phyloP scores from a whole-genome alignment of 1,140 invertebrate genomes.

The Zophobas morio region DNA sequence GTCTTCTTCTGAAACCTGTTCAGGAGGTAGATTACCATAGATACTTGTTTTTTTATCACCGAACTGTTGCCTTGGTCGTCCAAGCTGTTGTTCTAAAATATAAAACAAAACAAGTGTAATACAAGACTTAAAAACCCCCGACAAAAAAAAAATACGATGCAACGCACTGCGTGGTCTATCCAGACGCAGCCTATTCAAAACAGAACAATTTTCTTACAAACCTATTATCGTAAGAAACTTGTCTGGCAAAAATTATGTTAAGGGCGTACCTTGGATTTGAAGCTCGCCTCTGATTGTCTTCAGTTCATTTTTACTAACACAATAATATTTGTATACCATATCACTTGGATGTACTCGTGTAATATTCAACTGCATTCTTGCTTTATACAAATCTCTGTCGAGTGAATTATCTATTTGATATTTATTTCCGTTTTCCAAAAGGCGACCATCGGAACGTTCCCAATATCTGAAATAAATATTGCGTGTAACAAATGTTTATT shows the following conservation, averaged over 20 bases:
- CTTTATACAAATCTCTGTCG: conserved; percentile 63
- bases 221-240: too few species aligned
- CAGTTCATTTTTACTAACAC: conserved; percentile 87
- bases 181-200: too few species aligned
- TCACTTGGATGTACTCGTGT: conserved; percentile 77
- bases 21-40: conserved; percentile 73
- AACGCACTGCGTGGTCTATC: too few species aligned
- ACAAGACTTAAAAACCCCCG: neutral
- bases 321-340: conserved; percentile 81
- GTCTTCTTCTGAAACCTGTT: conserved; percentile 72
- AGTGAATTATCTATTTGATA: conserved; percentile 76
- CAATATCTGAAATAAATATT: conserved; percentile 74
- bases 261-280: conserved; percentile 77
- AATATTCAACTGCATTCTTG: conserved; percentile 84
- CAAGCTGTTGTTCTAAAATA: conserved; percentile 61
- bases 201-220: too few species aligned
- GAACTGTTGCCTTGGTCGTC: conserved; percentile 58
- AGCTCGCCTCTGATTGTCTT: conserved; percentile 84
- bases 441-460: conserved; percentile 84
- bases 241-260: neutral
- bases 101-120: neutral
- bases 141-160: too few species aligned
- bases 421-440: conserved; percentile 79
- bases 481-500: conserved; percentile 5
- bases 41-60: conserved; percentile 63